These are phyloP conservation scores for Ceramica pisi DNA, from an alignment of 2,888 invertebrate genomes.

Conservation along the genomic window DNA sequence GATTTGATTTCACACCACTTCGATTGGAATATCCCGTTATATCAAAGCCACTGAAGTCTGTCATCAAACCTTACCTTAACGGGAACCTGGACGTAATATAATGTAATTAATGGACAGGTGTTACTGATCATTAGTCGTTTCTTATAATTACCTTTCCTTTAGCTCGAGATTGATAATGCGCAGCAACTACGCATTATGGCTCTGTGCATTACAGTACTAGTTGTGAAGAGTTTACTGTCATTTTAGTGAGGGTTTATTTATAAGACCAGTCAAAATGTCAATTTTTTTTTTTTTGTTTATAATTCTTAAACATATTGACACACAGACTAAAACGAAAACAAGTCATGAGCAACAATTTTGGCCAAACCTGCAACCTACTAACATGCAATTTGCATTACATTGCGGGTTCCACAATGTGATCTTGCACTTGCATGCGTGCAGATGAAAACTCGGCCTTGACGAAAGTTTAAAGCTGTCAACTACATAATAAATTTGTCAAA, in stretches of 20 bases:
- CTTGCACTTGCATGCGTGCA: too few relatives aligned
- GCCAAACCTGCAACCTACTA: too few relatives aligned
- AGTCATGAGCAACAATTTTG: too few relatives aligned
- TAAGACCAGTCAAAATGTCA: too few relatives aligned
- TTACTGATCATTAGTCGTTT: conserved; percentile 6
- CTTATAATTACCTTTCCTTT: not conserved
- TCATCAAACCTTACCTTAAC: conserved; percentile 7
- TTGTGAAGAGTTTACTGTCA: not conserved
- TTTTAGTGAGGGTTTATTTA: too few relatives aligned
- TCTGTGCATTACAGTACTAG: not conserved
- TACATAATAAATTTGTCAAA: too few relatives aligned
- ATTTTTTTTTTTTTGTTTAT: too few relatives aligned
- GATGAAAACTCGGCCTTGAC: too few relatives aligned
- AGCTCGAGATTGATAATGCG: not conserved
- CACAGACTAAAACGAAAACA: too few relatives aligned
- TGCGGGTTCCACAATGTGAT: not conserved
- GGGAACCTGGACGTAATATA: not conserved
- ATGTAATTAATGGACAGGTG: not conserved
- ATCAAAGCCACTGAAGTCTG: not conserved
- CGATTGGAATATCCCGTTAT: not conserved
- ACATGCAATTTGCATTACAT: not conserved
- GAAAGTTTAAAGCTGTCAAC: too few relatives aligned
- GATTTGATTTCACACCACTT: not conserved
- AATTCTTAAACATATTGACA: too few relatives aligned
- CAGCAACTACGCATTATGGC: not conserved